These are phyloP conservation scores for Leptopilina boulardi DNA, from an alignment of 1,140 invertebrate species.

Conservation along the genomic window DNA sequence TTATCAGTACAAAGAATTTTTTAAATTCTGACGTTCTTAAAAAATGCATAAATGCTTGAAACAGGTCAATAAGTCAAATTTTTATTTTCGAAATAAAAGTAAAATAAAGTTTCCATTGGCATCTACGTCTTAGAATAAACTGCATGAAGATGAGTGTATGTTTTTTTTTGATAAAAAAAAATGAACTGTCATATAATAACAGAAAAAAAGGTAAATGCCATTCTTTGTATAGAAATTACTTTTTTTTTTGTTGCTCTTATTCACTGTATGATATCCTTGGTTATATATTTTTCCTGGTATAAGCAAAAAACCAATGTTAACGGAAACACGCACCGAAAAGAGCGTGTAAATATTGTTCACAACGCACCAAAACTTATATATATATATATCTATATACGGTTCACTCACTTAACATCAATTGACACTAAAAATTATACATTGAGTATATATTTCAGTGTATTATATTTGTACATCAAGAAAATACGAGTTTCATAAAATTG, in stretches of 20 bases:
- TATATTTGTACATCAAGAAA: not conserved
- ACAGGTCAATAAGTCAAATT: not conserved
- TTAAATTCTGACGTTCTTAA: not conserved
- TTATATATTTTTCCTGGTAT: not conserved
- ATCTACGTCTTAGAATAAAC: not conserved
- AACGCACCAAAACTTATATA: not conserved
- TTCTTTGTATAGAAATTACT: constrained; percentile 6
- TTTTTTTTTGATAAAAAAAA: not conserved
- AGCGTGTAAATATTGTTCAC: constrained; percentile 11
- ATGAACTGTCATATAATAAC: not conserved
- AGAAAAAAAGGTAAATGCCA: not conserved
- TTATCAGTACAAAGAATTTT: not conserved
- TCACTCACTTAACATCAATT: constrained; percentile 17
- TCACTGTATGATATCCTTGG: not conserved
- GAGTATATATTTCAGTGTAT: not conserved
- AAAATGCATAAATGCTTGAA: not conserved
- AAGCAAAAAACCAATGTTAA: not conserved
- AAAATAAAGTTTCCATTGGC: not conserved
- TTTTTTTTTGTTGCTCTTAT: constrained; percentile 2
- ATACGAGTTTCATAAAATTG: not conserved
- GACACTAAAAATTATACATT: constrained; percentile 18
- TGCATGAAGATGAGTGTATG: not conserved
- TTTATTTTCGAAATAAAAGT: not conserved
- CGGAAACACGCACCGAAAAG: not conserved
- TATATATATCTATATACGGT: too few relatives aligned